Conservation (phyloP, 1,140 invertebrate species). For the Meloidogyne floridensis region DNA sequence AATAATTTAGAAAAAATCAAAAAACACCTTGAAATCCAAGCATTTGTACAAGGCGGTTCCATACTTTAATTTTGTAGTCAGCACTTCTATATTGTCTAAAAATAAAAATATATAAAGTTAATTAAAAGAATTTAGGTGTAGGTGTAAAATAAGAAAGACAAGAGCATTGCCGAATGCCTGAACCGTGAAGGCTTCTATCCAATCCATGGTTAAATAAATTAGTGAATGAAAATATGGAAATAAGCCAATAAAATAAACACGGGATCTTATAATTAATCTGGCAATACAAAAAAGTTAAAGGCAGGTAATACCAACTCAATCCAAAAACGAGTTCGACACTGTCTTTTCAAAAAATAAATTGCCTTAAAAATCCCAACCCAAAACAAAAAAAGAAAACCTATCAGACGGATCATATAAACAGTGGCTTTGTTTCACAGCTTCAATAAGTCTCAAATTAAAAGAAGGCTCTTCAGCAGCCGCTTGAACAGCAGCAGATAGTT, state of each 20-base stretch:
- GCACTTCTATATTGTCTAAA: slow-evolving; percentile 32
- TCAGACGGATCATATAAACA: slow-evolving; percentile 46
- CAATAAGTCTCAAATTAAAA: slow-evolving; percentile 45
- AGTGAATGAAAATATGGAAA: no score
- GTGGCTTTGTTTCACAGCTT: slow-evolving; percentile 39
- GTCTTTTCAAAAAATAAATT: slow-evolving; percentile 3
- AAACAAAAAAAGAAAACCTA: slow-evolving; percentile 6
- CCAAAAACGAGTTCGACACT: background rate
- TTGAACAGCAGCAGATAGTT: slow-evolving; percentile 24
- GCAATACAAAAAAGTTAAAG: no score
- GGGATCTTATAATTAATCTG: no score
- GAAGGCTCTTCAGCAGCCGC: slow-evolving; percentile 30
- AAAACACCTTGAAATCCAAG: slow-evolving; percentile 40
- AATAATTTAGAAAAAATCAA: background rate
- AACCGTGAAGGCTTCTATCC: no score
- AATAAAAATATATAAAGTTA: background rate
- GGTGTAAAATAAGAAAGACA: background rate
- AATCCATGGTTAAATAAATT: no score
- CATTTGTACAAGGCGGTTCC: slow-evolving; percentile 47
- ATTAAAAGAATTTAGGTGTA: no score
- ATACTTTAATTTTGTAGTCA: slow-evolving; percentile 50
- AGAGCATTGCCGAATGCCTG: no score
- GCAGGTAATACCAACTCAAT: background rate
- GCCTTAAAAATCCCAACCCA: background rate
- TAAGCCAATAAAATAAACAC: no score